phyloP scores from a whole-genome alignment of 2,888 invertebrate species.

The Helicoverpa assulta region DNA sequence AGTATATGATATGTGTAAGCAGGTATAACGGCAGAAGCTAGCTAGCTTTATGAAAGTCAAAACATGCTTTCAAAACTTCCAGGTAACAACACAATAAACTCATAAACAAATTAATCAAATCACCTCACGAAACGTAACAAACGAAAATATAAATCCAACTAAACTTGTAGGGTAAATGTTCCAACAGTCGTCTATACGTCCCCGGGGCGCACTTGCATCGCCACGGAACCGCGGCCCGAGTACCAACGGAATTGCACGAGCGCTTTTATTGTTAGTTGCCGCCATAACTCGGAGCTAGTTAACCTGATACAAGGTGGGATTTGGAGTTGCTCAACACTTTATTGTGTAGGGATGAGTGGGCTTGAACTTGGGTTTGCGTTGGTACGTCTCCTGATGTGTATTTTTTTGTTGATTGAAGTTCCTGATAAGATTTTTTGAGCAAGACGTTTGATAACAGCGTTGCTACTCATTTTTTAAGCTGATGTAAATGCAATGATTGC shows the following conservation, averaged over 20 bases:
- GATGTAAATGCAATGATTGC: no score
- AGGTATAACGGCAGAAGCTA: no score
- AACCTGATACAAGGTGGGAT: slow-evolving; percentile 68
- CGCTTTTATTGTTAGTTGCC: slow-evolving; percentile 69
- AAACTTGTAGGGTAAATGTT: slow-evolving; percentile 56
- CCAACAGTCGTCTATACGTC: slow-evolving; percentile 57
- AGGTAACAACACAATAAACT: neutral
- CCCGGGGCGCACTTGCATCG: slow-evolving; percentile 63
- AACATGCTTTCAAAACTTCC: neutral
- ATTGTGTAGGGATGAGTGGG: slow-evolving; percentile 31
- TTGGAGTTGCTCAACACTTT: slow-evolving; percentile 51
- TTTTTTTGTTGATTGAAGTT: no score
- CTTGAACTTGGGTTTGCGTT: neutral
- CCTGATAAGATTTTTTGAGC: slow-evolving; percentile 9
- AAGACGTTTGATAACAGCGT: neutral
- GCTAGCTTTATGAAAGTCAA: neutral
- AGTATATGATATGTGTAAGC: no score
- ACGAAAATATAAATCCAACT: slow-evolving; percentile 54
- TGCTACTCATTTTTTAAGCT: slow-evolving; percentile 1
- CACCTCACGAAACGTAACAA: slow-evolving; percentile 23
- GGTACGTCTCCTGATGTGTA: slow-evolving; percentile 10
- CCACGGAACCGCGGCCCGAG: slow-evolving; percentile 62
- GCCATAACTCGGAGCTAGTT: slow-evolving; percentile 65
- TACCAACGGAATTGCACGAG: slow-evolving; percentile 64
- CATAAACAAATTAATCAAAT: slow-evolving; percentile 35